A percentile compares a stretch with the other conserved stretches of the same genome.
phyloP scores from a whole-genome alignment of 2,888 invertebrate genomes.

The Terebella lapidaria region DNA sequence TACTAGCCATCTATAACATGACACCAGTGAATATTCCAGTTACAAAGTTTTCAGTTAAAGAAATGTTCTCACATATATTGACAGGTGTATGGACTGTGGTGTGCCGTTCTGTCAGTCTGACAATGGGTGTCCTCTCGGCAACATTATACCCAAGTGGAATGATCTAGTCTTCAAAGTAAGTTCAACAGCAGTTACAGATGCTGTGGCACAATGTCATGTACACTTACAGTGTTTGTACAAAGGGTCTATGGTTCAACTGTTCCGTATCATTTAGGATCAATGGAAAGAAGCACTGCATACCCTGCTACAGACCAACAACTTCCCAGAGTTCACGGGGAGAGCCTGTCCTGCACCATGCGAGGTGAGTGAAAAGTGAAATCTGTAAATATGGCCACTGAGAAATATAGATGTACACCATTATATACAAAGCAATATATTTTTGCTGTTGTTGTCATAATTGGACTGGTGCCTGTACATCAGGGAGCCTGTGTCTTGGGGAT shows the following conservation, averaged over 20 bases:
- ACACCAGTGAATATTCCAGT: no score
- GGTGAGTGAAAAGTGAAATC: no score
- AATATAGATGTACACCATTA: no score
- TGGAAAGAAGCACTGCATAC: constrained; percentile 92
- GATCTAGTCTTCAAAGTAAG: constrained; percentile 76
- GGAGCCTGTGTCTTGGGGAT: constrained; percentile 95
- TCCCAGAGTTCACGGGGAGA: constrained; percentile 93
- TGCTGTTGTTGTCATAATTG: no score
- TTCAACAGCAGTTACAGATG: not conserved
- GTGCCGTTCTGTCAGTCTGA: constrained; percentile 95
- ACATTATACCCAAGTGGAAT: constrained; percentile 99
- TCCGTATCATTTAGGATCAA: constrained; percentile 61
- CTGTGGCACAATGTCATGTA: not conserved
- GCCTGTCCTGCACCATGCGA: constrained; percentile 89
- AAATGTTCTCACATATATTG: no score
- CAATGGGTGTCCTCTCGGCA: constrained; percentile 95
- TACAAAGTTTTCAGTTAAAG: no score
- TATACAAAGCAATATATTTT: no score
- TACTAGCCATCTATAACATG: no score
- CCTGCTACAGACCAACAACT: constrained; percentile 95
- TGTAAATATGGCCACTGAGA: no score
- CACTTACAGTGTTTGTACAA: no score
- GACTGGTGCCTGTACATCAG: no score
- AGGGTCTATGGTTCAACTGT: not conserved
- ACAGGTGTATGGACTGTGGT: constrained; percentile 95